phyloP scores from a whole-genome alignment of 2,113 vertebrate genomes.

The Neolamprologus sp. region DNA sequence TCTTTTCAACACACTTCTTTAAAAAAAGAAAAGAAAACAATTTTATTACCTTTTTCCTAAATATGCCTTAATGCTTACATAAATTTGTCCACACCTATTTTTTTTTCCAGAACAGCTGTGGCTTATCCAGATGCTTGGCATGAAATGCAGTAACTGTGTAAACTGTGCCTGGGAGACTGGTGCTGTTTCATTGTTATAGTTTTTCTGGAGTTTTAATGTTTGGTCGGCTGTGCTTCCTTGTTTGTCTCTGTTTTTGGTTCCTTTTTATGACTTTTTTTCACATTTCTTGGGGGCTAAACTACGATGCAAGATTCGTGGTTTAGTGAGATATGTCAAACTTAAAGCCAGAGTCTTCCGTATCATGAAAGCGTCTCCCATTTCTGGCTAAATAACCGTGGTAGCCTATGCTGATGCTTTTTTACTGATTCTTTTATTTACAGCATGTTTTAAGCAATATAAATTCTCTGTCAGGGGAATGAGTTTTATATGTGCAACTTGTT shows the following conservation, averaged over 20 bases:
- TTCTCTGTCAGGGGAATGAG: neutral
- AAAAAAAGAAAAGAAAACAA: rapidly evolving
- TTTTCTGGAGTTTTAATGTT: neutral
- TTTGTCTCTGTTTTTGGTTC: neutral
- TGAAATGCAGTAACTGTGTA: neutral
- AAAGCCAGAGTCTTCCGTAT: neutral
- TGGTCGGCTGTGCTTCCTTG: neutral
- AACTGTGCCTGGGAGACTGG: neutral
- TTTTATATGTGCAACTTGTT: neutral
- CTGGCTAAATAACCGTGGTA: neutral
- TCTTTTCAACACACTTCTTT: neutral
- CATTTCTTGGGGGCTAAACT: neutral
- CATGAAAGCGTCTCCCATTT: neutral
- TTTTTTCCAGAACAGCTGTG: neutral
- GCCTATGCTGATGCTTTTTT: neutral
- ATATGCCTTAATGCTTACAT: neutral
- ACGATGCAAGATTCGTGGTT: rapidly evolving
- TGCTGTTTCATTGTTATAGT: neutral
- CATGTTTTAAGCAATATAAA: neutral
- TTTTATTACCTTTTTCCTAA: neutral
- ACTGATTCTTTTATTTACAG: neutral
- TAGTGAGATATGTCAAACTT: neutral
- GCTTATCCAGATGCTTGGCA: neutral
- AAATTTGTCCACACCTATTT: neutral
- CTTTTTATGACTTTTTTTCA: neutral